These are phyloP conservation scores for Parnassius glacialis DNA, from an alignment of 2,888 invertebrate species.

Conservation along the genomic window DNA sequence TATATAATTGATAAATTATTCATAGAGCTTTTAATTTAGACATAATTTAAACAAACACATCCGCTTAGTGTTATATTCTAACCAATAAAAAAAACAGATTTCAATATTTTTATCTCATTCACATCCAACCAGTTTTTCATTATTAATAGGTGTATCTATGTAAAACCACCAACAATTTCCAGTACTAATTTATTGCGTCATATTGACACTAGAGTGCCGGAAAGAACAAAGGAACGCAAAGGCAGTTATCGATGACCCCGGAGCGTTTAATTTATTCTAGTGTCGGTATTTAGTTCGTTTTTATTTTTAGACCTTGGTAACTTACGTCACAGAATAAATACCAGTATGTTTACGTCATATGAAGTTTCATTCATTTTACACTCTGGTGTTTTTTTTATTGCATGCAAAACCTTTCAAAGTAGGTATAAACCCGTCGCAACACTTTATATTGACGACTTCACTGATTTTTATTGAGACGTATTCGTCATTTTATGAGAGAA, in stretches of 20 bases:
- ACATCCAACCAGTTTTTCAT: neutral
- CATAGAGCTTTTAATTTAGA: too few relatives aligned
- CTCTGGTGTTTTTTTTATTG: too few relatives aligned
- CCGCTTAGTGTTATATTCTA: too few relatives aligned
- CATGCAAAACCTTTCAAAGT: too few relatives aligned
- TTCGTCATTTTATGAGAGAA: too few relatives aligned
- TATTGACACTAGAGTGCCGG: conserved; percentile 7
- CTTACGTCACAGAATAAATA: too few relatives aligned
- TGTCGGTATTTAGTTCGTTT: neutral
- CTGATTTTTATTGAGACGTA: too few relatives aligned
- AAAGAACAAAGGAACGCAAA: conserved; percentile 23
- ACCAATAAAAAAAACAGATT: neutral
- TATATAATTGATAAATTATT: too few relatives aligned
- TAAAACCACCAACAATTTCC: neutral
- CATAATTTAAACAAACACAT: too few relatives aligned
- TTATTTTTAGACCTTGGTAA: neutral
- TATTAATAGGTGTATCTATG: neutral
- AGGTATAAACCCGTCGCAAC: too few relatives aligned
- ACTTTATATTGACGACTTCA: too few relatives aligned
- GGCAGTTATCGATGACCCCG: conserved; percentile 17
- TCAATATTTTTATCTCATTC: neutral
- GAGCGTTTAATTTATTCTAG: conserved; percentile 20
- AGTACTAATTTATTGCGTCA: conserved; percentile 1
- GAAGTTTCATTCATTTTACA: too few relatives aligned
- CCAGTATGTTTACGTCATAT: neutral